Base-by-base conservation (phyloP, 2,113 vertebrate genomes). In the Dasypus novemcinctus region DNA sequence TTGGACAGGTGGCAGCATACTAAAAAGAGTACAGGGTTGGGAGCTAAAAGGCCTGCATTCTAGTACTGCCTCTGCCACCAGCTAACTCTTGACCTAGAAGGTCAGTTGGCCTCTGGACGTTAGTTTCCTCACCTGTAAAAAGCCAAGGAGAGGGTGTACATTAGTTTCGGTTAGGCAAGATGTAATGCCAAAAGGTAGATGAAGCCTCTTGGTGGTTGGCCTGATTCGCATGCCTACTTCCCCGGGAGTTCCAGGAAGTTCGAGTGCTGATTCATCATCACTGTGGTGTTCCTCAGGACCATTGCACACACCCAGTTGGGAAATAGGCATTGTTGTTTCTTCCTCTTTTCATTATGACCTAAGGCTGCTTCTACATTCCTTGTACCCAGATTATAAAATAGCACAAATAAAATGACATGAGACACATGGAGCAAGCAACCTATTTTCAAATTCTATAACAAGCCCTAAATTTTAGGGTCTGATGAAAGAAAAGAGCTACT, bases 231-330 rank as follows among this genome's bases (percentile, higher is more conserved):
- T 71, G n/a, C 71, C n/a, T 81, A 54, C 88, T 93, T 92, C 72
- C 83, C 69, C 7, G 21, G 41, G 36, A 61, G 68, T 78, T 81
- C n/a, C 54, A 61, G 95, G 95, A 94, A 95, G 92, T 78, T 75
- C 17, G 2, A 27, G 25, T 31, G 85, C 93, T 96, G 95, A 95
- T 57, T 96, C 95, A 96, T 31, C 59, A 52, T n/a, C 54, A 78
- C 41, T n/a, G 64, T 59, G 38, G 25, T 85, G 54, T 74, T 93
- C 75, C 61, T 85, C 31, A 18, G 33, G 27, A 13, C 9, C 4
- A 13, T 94, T 86, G 76, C 93, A 46, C 13, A 54, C 33, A 20
- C 31, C 31, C 43, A 2, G 57, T 96, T 94, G 85, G 76, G 96
- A 63, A 96, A 96, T 25, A n/a, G 41, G n/a, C 4, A 0, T 52